Evolutionary conservation across 2,113 vertebrate genomes (phyloP), one percentile per base, ranked within the genome.

Genomic region (Hippocampus comes): DNA sequence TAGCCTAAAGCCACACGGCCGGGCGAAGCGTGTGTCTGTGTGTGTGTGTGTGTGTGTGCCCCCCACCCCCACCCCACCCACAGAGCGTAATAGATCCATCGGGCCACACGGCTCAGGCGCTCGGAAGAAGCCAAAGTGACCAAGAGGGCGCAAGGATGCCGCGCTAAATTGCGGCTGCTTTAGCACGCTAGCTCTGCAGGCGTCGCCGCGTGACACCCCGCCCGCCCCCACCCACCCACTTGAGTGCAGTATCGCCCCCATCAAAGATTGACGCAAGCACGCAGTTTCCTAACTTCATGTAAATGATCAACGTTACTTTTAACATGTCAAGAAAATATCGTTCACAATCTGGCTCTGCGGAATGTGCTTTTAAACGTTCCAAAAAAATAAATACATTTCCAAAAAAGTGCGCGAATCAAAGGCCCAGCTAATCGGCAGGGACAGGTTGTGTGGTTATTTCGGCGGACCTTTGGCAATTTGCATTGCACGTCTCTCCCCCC

Each of bases 381-480:
- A 5, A 5, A 5, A 30, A 38, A 38, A 38, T 6, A 6, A 38
- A 38, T 6, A 38, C 30, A 6, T 38, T 38, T 7, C 34, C 5
- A 27, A 59, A 59, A 57, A 59, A 59, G 25, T 23, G 21, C 14
- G 27, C 12, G 27, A 25, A 64, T 17, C 59, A 34, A 61, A 61
- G 59, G 14, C 17, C 25, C 5, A 34, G 18, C 27, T 38, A 9
- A 61, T 65, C 63, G 17, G n/a, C 7, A 9, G n/a, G 1, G 25
- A 59, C 11, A 15, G 0, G 8, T 64, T 42, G 63, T 57, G 15
- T 68, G 61, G 68, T 51, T 80, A 67, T 75, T 51, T 23, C 30
- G 71, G 79, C 77, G 73, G 72, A 74, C 84, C 86, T 66, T 75
- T 78, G 73, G 72, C 70, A 84, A 91, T 91, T 91, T 93, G 81